Conservation (phyloP, 2,888 invertebrate species). For the Drosophila meridionalis region DNA sequence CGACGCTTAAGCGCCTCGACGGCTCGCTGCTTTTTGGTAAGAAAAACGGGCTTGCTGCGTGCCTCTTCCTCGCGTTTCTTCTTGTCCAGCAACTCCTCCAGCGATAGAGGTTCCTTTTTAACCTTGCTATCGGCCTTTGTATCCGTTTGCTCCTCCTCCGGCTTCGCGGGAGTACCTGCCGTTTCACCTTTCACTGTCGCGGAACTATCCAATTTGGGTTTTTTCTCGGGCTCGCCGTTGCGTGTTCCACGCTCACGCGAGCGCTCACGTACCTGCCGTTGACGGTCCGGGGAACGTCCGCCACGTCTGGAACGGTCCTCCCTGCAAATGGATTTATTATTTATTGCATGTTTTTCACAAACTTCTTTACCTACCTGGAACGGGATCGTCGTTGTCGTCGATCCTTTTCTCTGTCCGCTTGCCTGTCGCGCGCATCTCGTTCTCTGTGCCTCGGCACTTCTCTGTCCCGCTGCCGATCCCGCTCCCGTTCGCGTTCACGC, state of each 20-base stretch:
- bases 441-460: slow-evolving; percentile 52
- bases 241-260: slow-evolving; percentile 62
- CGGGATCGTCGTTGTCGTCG: slow-evolving; percentile 73
- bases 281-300: slow-evolving; percentile 66
- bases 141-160: slow-evolving; percentile 85
- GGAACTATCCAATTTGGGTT: slow-evolving; percentile 43
- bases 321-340: slow-evolving; percentile 17
- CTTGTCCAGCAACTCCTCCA: slow-evolving; percentile 97
- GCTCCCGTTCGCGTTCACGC: slow-evolving; percentile 29
- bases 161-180: slow-evolving; percentile 42
- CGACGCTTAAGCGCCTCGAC: slow-evolving; percentile 95
- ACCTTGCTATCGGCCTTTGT: slow-evolving; percentile 75
- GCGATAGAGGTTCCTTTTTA: slow-evolving; percentile 93
- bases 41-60: slow-evolving; percentile 97
- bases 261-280: slow-evolving; percentile 57
- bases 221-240: slow-evolving; percentile 69
- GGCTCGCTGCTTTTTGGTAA: slow-evolving; percentile 97
- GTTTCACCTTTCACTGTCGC: slow-evolving; percentile 13
- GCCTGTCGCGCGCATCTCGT: slow-evolving; percentile 56
- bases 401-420: slow-evolving; percentile 68
- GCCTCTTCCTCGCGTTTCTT: slow-evolving; percentile 98
- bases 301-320: slow-evolving; percentile 65
- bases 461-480: slow-evolving; percentile 60
- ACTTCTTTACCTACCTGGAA: slow-evolving; percentile 59
- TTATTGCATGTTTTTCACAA: neutral